phyloP scores from a whole-genome alignment of 2,113 vertebrate genomes.

The Gallinago jamesoni region DNA sequence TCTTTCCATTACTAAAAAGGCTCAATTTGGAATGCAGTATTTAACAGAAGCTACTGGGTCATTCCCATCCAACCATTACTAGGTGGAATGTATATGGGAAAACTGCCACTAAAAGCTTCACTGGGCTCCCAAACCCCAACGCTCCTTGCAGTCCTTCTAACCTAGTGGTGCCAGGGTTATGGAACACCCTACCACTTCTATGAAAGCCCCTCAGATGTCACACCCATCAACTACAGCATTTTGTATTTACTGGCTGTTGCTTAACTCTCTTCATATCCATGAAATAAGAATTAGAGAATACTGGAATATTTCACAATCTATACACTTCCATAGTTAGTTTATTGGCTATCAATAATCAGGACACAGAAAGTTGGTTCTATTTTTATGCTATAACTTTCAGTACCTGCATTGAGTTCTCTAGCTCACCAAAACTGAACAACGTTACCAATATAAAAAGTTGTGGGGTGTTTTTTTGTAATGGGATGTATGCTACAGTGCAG shows the following conservation, averaged over 20 bases:
- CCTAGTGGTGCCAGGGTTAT: not conserved
- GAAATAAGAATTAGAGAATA: not conserved
- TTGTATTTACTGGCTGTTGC: not conserved
- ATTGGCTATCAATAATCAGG: not conserved
- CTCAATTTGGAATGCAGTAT: not conserved
- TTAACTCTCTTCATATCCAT: not conserved
- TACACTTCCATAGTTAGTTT: not conserved
- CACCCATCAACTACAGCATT: not conserved
- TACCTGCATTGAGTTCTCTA: not conserved
- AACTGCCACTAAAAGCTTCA: not conserved
- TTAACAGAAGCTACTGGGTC: not conserved
- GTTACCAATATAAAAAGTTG: not conserved
- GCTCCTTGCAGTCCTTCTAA: not conserved
- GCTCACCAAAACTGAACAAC: not conserved
- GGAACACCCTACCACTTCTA: not conserved
- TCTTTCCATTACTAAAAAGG: conserved; percentile 6
- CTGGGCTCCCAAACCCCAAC: not conserved
- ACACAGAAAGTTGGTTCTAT: not conserved
- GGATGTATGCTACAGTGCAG: not conserved
- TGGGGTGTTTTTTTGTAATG: not conserved
- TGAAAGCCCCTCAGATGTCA: not conserved
- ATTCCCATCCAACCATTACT: not conserved
- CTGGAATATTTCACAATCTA: not conserved
- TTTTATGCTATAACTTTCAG: not conserved
- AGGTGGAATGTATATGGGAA: not conserved